These are phyloP conservation scores for Columba livia DNA, from an alignment of 2,113 vertebrate genomes.

Conservation along the genomic window DNA sequence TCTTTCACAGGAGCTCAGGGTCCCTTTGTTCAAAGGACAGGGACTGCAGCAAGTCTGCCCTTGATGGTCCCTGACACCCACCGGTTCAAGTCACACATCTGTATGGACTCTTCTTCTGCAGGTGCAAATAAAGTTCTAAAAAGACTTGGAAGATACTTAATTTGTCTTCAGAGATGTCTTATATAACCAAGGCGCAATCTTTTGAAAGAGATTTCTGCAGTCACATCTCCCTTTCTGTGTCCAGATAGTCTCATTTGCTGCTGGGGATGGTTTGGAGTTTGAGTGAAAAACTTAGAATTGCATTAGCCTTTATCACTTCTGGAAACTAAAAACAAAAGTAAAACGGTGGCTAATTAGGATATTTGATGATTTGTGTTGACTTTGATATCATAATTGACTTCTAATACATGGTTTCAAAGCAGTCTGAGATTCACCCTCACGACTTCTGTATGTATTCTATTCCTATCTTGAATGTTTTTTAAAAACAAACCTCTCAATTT, in stretches of 20 bases:
- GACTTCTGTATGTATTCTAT: not conserved
- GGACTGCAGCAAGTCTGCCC: not conserved
- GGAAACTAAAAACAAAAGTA: constrained; percentile 1
- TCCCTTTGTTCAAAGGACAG: not conserved
- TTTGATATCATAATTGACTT: constrained; percentile 30
- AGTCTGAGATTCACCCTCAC: not conserved
- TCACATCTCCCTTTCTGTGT: not conserved
- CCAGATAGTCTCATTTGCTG: not conserved
- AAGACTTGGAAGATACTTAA: not conserved
- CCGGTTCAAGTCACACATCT: not conserved
- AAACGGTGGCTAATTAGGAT: constrained; percentile 6
- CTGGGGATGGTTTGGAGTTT: not conserved
- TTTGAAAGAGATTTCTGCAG: not conserved
- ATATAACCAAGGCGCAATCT: not conserved
- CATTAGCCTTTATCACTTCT: not conserved
- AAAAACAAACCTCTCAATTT: not conserved
- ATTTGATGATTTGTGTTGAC: constrained; percentile 26
- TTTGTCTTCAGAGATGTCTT: not conserved
- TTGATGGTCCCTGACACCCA: not conserved
- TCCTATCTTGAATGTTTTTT: not conserved
- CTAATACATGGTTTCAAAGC: not conserved
- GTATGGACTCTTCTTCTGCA: not conserved
- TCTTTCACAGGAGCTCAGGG: not conserved
- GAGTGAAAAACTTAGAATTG: not conserved
- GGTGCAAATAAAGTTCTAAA: not conserved